Evolutionary conservation across 2,797 vertebrate genomes (phyloP), one percentile per base, ranked within the genome.

Genomic region (Corythornis leucogaster): DNA sequence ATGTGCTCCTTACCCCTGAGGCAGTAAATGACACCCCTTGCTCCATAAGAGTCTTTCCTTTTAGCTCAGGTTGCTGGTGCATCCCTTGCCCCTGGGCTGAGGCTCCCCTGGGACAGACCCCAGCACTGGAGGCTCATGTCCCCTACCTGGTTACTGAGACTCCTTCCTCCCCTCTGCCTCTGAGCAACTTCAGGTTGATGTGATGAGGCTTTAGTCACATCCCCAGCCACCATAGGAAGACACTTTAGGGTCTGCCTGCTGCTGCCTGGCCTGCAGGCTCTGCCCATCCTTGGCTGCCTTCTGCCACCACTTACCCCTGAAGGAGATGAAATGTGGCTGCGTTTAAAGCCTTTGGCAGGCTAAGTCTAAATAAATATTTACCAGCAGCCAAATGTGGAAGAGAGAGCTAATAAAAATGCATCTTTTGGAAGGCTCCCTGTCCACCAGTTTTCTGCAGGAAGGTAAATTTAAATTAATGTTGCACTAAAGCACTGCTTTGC

Each of bases 361-460:
- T 67, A 92, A 88, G 33, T 74, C 50, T 94, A 80, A 88, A 85
- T 82, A 94, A 95, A 90, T 91, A 84, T 94, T 89, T 94, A 85
- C 86, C 74, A 76, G 15, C 1, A 2, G 71, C 68, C 45, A 84
- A 76, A 88, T 19, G 50, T 26, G 69, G 83, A 69, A 76, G 53
- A 80, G 48, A 53, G 38, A 70, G 78, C 61, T 85, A 88, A 92
- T 93, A 93, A 95, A 94, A 90, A 94, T 81, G 31, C 57, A 87
- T 92, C 86, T 84, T 93, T 80, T 18, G n/a, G 68, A 94, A 93
- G 50, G 68, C 61, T 93, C 48, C 33, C 75, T 85, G 71, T 67
- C 68, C 57, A 77, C 67, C 11, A 26, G 45, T 79, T 87, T 90
- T 90, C 71, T 77, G 15, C 78, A 61, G 90, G 67, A 89, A 80